A percentile compares a stretch with the other conserved stretches of the same genome.
These are phyloP conservation scores for Aricia agestis DNA, from an alignment of 1,140 invertebrate species.

Conservation along the genomic window DNA sequence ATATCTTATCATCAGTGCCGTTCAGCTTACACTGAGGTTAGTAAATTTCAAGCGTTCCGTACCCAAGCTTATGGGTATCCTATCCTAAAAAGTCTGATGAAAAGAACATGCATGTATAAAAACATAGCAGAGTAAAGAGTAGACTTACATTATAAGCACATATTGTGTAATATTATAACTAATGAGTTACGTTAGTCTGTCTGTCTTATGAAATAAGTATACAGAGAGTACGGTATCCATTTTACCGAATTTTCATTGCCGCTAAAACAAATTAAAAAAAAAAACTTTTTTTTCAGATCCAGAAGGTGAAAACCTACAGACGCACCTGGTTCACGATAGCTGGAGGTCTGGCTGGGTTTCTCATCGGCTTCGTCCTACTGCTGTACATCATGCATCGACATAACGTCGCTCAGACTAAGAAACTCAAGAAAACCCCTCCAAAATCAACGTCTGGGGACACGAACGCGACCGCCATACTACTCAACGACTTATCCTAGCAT, in stretches of 20 bases:
- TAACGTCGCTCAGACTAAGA: conserved; percentile 68
- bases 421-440: conserved; percentile 45
- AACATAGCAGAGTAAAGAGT: too few species aligned
- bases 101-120: too few species aligned
- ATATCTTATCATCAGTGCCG: conserved; percentile 45
- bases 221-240: too few species aligned
- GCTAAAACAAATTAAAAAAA: too few species aligned
- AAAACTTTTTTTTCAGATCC: conserved; percentile 42
- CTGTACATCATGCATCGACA: conserved; percentile 69
- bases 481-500: conserved; percentile 42
- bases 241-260: too few species aligned
- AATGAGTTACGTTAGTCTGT: too few species aligned
- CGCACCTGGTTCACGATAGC: conserved; percentile 68
- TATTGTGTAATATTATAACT: too few species aligned
- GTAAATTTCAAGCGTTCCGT: neutral
- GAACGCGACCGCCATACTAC: conserved; percentile 44
- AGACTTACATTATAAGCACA: too few species aligned
- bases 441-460: conserved; percentile 38
- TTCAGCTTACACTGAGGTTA: conserved; percentile 47
- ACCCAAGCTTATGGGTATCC: too few species aligned
- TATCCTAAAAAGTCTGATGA: too few species aligned
- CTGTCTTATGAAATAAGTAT: too few species aligned
- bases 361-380: conserved; percentile 64
- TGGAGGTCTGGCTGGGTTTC: conserved; percentile 61
- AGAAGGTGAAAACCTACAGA: conserved; percentile 45